phyloP scores from a whole-genome alignment of 2,888 invertebrate genomes.

The Brachynemurus nebulosus region DNA sequence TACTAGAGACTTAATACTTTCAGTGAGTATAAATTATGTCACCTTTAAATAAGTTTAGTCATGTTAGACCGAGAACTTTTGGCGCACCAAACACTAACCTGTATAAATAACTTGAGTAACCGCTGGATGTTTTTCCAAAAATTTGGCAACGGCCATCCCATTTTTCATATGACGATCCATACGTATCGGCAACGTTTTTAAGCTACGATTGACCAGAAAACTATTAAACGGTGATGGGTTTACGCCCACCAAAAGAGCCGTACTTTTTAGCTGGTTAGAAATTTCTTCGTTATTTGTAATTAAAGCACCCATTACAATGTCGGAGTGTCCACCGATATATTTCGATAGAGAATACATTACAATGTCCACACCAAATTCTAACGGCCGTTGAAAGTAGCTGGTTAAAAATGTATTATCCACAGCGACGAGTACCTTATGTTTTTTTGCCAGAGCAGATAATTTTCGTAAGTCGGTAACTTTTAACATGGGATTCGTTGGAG shows the following conservation, averaged over 20 bases:
- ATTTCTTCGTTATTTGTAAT: slow-evolving; percentile 23
- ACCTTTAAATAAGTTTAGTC: no score
- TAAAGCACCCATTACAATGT: slow-evolving; percentile 20
- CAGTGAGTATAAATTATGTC: no score
- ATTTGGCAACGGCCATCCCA: slow-evolving; percentile 63
- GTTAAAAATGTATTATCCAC: slow-evolving; percentile 21
- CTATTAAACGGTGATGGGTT: slow-evolving; percentile 97
- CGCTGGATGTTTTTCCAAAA: slow-evolving; percentile 63
- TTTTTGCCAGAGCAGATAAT: slow-evolving; percentile 43
- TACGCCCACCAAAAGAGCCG: slow-evolving; percentile 71
- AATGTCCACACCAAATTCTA: slow-evolving; percentile 22
- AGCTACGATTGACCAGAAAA: slow-evolving; percentile 78
- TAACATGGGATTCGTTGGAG: slow-evolving; percentile 79
- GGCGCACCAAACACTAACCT: slow-evolving; percentile 35
- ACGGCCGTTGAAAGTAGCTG: slow-evolving; percentile 21
- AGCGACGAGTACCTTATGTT: slow-evolving; percentile 19
- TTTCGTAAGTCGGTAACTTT: slow-evolving; percentile 68
- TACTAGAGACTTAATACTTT: no score
- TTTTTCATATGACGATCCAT: slow-evolving; percentile 83
- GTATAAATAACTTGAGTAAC: slow-evolving; percentile 76
- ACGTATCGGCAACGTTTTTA: slow-evolving; percentile 83
- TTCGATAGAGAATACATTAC: slow-evolving; percentile 22
- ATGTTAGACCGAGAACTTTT: no score
- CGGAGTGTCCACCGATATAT: slow-evolving; percentile 24
- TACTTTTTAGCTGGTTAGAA: slow-evolving; percentile 37